phyloP scores from a whole-genome alignment of 2,113 vertebrate genomes.

The Propithecus coquereli region DNA sequence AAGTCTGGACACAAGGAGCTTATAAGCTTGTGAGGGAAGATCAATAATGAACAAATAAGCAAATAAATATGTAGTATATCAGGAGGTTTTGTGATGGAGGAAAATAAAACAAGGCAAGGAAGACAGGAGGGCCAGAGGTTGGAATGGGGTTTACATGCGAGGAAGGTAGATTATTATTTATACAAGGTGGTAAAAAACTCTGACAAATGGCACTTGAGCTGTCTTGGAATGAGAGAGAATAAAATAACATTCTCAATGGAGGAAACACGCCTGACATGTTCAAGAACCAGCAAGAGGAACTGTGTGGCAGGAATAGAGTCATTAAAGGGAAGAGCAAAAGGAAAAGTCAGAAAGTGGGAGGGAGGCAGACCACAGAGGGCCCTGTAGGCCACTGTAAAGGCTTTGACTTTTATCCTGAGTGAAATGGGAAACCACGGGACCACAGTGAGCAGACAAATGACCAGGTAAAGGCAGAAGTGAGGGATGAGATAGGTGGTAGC shows the following conservation, averaged over 20 bases:
- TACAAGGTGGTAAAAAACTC: background rate
- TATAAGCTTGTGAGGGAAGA: background rate
- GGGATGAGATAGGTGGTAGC: background rate
- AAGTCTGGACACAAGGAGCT: background rate
- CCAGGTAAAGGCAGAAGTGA: background rate
- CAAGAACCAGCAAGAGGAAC: background rate
- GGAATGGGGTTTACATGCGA: background rate
- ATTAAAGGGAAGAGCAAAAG: background rate
- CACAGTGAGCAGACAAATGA: background rate
- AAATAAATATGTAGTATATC: background rate
- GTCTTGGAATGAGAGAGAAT: background rate
- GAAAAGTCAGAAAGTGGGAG: background rate
- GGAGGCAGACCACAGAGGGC: accelerated
- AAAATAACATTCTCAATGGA: background rate
- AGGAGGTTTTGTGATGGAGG: background rate
- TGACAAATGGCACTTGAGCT: background rate
- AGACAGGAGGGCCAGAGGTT: background rate
- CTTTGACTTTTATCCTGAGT: background rate
- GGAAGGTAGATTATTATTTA: background rate
- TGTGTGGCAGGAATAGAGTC: background rate
- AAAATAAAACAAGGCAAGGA: background rate
- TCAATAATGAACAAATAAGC: background rate
- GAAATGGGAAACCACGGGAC: background rate
- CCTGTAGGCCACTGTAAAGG: background rate
- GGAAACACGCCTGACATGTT: background rate